Conservation (phyloP, 1,140 invertebrate genomes). For the Drosophila lacteicornis region DNA sequence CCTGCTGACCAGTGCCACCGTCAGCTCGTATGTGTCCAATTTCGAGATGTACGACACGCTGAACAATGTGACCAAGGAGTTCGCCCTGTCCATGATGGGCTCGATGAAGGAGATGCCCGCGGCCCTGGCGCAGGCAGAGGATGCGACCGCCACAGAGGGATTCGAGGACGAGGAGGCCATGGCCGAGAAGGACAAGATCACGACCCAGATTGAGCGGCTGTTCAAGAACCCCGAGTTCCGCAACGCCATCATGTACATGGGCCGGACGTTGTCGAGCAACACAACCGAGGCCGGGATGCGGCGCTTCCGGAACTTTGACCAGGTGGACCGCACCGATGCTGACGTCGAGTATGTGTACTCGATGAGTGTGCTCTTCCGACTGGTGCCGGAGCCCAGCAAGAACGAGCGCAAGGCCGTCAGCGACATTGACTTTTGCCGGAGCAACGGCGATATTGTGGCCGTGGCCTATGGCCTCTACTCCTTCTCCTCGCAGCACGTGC, state of each 20-base stretch:
- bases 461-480: conserved; percentile 89
- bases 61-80: conserved; percentile 15
- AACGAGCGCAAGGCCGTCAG: conserved; percentile 85
- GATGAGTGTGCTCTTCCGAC: conserved; percentile 88
- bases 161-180: conserved; percentile 20
- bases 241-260: conserved; percentile 53
- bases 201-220: conserved; percentile 13
- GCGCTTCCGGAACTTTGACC: conserved; percentile 65
- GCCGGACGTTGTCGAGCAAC: conserved; percentile 67
- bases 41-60: conserved; percentile 90
- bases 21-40: conserved; percentile 88
- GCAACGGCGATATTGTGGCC: conserved; percentile 88
- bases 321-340: conserved; percentile 86
- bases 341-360: conserved; percentile 88
- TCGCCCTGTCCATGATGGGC: neutral
- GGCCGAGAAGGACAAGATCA: neutral
- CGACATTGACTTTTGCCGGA: conserved; percentile 87
- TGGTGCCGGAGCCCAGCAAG: conserved; percentile 72
- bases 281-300: conserved; percentile 48
- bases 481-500: conserved; percentile 68
- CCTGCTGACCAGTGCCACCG: conserved; percentile 86
- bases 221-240: conserved; percentile 33
- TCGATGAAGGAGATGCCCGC: neutral
- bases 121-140: conserved; percentile 3
- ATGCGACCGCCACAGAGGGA: neutral